Percentiles rank a stretch among this genome's conserved stretches.
Evolutionary conservation across 2,113 vertebrate species (phyloP).

Genomic region (Amblyopsis rosae): DNA sequence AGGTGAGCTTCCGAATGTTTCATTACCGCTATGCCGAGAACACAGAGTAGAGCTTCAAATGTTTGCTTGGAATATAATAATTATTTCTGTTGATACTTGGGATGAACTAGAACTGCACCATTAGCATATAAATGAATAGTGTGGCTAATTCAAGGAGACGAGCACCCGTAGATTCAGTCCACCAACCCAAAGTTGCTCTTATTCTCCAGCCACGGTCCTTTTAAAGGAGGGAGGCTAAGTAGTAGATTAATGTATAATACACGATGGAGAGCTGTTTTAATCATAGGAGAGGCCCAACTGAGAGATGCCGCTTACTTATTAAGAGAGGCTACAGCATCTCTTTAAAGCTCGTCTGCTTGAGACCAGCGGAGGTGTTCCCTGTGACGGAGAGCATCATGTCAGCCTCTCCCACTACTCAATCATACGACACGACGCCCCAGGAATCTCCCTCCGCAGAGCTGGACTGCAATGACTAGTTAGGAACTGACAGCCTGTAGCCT

Average conservation of each 20-base stretch:
- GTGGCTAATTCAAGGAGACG: conserved; percentile 58
- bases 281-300: conserved; percentile 33
- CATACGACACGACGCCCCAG: background rate
- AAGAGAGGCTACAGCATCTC: conserved; percentile 24
- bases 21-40: conserved; percentile 62
- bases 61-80: conserved; percentile 69
- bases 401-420: background rate
- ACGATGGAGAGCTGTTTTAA: conserved; percentile 46
- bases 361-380: too few relatives aligned
- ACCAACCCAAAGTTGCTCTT: conserved; percentile 29
- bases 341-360: background rate
- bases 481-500: background rate
- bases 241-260: conserved; percentile 47
- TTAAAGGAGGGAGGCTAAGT: conserved; percentile 34
- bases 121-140: conserved; percentile 73
- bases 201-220: conserved; percentile 8
- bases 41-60: conserved; percentile 66
- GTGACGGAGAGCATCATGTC: background rate
- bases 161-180: conserved; percentile 42
- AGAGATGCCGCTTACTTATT: conserved; percentile 46
- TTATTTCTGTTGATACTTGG: conserved; percentile 56
- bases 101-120: conserved; percentile 50
- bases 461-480: background rate
- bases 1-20: conserved; percentile 47
- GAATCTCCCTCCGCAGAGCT: background rate